Percentiles rank a stretch among this genome's conserved stretches.
Conservation (phyloP, 2,888 invertebrate genomes). For the Syrphus vitripennis region DNA sequence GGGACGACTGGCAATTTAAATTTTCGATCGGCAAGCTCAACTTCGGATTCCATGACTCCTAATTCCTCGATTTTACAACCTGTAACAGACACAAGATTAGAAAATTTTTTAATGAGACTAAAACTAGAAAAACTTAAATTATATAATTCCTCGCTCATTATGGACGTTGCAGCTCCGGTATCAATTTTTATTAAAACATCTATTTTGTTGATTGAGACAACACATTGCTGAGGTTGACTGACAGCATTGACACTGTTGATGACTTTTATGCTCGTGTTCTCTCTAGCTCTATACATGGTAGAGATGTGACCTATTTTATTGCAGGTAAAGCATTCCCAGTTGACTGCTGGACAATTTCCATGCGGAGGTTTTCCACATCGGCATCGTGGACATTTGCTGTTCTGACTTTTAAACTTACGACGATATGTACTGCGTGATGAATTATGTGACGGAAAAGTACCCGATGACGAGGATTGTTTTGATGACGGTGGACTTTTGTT, state of each 20-base stretch:
- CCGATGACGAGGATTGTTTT: not conserved
- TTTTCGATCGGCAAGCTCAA: no score
- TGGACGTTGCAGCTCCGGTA: not conserved
- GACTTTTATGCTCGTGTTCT: not conserved
- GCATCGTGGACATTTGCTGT: not conserved
- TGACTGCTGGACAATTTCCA: not conserved
- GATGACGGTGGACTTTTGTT: not conserved
- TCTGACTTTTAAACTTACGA: not conserved
- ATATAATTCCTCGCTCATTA: slow-evolving; percentile 7
- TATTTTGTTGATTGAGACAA: not conserved
- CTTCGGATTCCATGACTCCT: no score
- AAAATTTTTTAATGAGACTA: no score
- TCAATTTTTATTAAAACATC: not conserved
- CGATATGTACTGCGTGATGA: not conserved
- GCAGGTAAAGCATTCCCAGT: not conserved
- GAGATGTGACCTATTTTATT: slow-evolving; percentile 18
- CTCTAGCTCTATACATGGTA: slow-evolving; percentile 1
- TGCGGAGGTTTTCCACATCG: not conserved
- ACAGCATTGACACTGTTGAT: not conserved
- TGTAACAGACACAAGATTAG: no score
- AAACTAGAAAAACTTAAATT: not conserved
- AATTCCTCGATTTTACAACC: no score
- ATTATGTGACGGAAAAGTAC: not conserved
- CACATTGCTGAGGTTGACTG: not conserved
- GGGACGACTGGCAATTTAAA: no score